Evolutionary conservation across 1,140 invertebrate genomes (phyloP).

Genomic region (Lithobius niger): DNA sequence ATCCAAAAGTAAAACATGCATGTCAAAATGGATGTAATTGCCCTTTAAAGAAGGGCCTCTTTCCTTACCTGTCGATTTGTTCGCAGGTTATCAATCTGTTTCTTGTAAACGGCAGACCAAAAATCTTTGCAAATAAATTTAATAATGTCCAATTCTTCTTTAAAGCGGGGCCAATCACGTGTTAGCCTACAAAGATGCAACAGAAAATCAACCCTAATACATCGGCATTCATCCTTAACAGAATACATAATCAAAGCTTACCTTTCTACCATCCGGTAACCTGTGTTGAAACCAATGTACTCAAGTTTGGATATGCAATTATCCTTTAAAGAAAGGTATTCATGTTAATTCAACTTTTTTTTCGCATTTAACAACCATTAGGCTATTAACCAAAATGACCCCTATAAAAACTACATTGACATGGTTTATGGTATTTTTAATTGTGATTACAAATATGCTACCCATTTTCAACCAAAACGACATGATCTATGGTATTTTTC

Average conservation of each 20-base stretch:
- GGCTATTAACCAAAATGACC: too few relatives aligned
- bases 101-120: slow-evolving; percentile 91
- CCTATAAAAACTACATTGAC: too few relatives aligned
- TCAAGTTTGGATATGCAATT: slow-evolving; percentile 75
- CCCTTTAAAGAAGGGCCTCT: too few relatives aligned
- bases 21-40: too few relatives aligned
- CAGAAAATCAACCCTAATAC: not conserved
- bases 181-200: slow-evolving; percentile 48
- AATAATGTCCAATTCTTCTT: slow-evolving; percentile 95
- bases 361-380: too few relatives aligned
- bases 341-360: too few relatives aligned
- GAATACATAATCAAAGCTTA: slow-evolving; percentile 18
- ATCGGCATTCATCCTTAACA: not conserved
- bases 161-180: slow-evolving; percentile 81
- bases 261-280: slow-evolving; percentile 82
- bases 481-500: too few relatives aligned
- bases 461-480: too few relatives aligned
- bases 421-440: too few relatives aligned
- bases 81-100: slow-evolving; percentile 95
- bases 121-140: slow-evolving; percentile 99
- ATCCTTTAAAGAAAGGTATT: slow-evolving; percentile 42
- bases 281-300: slow-evolving; percentile 80
- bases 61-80: too few relatives aligned
- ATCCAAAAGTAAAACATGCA: too few relatives aligned
- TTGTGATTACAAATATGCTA: too few relatives aligned